A percentile compares a stretch with the other conserved stretches of the same genome.
phyloP scores from a whole-genome alignment of 2,797 vertebrate species.

The Microctenopoma stevenorrisi region DNA sequence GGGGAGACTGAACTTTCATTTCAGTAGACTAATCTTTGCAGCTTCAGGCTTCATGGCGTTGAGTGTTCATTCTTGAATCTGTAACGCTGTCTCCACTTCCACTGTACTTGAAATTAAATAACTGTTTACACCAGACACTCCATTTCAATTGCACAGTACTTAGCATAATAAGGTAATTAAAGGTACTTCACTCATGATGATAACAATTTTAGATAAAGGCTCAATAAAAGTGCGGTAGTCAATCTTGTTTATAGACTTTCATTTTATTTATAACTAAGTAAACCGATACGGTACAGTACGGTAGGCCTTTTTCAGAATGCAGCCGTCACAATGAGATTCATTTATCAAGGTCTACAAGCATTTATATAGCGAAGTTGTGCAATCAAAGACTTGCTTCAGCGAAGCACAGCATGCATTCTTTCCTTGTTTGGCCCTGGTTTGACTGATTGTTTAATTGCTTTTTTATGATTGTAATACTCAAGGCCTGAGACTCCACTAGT shows the following conservation, averaged over 20 bases:
- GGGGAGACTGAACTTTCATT: conserved; percentile 7
- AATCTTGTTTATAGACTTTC: conserved; percentile 49
- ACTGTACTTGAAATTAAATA: conserved; percentile 40
- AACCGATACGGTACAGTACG: background rate
- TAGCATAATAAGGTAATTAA: conserved; percentile 53
- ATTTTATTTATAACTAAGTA: conserved; percentile 33
- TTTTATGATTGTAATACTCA: conserved; percentile 10
- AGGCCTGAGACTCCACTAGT: background rate
- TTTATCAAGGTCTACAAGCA: conserved; percentile 20
- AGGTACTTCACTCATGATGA: conserved; percentile 42
- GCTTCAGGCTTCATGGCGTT: conserved; percentile 1
- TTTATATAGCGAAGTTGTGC: conserved; percentile 6
- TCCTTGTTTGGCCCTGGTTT: background rate
- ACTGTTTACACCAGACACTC: conserved; percentile 36
- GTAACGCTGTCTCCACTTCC: conserved; percentile 7
- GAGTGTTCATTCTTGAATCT: background rate
- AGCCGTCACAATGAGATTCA: conserved; percentile 17
- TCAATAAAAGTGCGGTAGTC: conserved; percentile 28
- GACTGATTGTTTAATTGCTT: background rate
- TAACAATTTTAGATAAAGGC: conserved; percentile 36
- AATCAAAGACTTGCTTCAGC: conserved; percentile 16
- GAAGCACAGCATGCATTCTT: background rate
- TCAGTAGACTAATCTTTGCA: conserved; percentile 6
- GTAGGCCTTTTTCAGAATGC: background rate
- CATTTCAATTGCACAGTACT: conserved; percentile 35